Conservation (phyloP, 2,113 vertebrate species). For the Cavia aperea region DNA sequence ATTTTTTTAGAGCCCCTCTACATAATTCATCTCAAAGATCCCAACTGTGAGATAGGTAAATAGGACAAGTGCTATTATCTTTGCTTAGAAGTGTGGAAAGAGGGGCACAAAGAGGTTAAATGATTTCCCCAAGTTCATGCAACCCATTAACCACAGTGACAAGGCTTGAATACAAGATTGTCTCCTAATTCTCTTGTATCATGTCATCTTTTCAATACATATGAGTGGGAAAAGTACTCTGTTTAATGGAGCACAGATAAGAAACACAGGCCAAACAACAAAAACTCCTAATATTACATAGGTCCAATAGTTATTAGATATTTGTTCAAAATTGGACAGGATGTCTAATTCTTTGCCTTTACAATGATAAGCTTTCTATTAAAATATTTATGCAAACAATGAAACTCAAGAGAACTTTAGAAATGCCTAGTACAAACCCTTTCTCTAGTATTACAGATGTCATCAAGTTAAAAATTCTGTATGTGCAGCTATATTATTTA, state of each 20-base stretch:
- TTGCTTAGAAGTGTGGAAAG: not conserved
- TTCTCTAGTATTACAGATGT: not conserved
- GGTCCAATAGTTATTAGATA: not conserved
- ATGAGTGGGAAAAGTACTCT: not conserved
- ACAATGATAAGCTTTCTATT: not conserved
- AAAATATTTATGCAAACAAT: not conserved
- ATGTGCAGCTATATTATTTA: rapidly evolving
- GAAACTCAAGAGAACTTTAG: not conserved
- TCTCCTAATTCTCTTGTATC: not conserved
- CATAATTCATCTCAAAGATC: not conserved
- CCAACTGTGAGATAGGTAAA: not conserved
- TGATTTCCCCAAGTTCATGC: conserved; percentile 32
- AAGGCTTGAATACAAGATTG: not conserved
- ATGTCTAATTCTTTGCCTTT: not conserved
- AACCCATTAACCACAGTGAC: not conserved
- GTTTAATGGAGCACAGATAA: not conserved
- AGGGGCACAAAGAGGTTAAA: not conserved
- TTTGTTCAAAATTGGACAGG: not conserved
- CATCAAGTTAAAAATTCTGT: not conserved
- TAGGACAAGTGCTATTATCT: not conserved
- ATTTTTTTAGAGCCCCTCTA: conserved; percentile 23
- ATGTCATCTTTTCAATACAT: not conserved
- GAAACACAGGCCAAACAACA: not conserved
- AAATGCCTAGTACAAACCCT: not conserved
- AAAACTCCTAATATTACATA: not conserved